Base-by-base conservation (phyloP, 2,113 vertebrate genomes). In the Boulengeromyrus knoepffleri region DNA sequence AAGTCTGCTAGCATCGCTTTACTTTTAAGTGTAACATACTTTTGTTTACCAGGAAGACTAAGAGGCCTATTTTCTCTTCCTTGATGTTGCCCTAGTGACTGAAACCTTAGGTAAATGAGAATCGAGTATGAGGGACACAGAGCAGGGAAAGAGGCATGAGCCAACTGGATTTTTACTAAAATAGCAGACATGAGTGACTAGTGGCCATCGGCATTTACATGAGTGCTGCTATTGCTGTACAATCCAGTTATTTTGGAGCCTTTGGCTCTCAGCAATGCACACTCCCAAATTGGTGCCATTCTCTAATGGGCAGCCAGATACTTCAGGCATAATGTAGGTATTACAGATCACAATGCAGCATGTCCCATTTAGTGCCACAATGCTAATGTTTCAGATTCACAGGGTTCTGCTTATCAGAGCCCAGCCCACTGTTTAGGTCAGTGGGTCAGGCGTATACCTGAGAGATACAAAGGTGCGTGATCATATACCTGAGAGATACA, bases 301-400 rank as follows among this genome's bases (percentile, higher is more conserved):
- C 87, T 88, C 62, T 45, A 46, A 46, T 46, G 87, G 87, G 56
- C 87, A 66, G 39, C 36, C 39, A 39, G 87, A 88, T 66, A 66
- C 39, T 66, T 66, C 39, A 13, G 56, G 87, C 52, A 66, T 24
- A 39, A 42, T 66, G 19, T 66, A 24, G 53, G 15, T 39, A 36
- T 88, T 62, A 45, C 50, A 58, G 19, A 58, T 58, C 27, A 42
- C 53, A 88, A 88, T 62, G 87, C 87, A 27, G 27, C 50, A 58
- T 12, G 87, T 36, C 12, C 87, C 50, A 45, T 42, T 62, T 88
- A 88, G 15, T 7, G 15, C 13, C 15, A 27, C 53, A 21, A 17
- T 19, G 36, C 53, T 27, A 24, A 58, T 21, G 31, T 31, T 58
- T 58, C 42, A 39, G 45, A 36, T 56, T 53, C 13, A 42, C 17